A percentile compares a stretch with the other conserved stretches of the same genome.
phyloP scores from a whole-genome alignment of 2,797 vertebrate species.

The Enteromius radiatus region DNA sequence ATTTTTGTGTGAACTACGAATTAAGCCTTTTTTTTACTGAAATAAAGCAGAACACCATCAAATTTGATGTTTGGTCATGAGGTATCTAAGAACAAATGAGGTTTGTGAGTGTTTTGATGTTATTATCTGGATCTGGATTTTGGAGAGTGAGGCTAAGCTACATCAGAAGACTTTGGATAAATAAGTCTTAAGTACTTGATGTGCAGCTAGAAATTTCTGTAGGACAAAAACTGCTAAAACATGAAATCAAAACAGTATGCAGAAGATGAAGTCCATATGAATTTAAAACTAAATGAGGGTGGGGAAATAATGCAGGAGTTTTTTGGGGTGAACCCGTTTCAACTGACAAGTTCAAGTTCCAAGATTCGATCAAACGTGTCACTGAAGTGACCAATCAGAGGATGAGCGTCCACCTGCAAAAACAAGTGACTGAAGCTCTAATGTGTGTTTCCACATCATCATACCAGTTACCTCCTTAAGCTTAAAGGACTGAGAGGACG shows the following conservation, averaged over 20 bases:
- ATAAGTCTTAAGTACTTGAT: not conserved
- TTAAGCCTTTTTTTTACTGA: not conserved
- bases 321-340: not conserved
- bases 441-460: not conserved
- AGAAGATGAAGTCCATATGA: not conserved
- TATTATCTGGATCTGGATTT: no score
- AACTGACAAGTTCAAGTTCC: not conserved
- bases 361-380: not conserved
- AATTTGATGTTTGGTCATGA: slow-evolving; percentile 4
- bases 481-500: not conserved
- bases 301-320: not conserved
- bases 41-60: not conserved
- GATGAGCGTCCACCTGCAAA: not conserved
- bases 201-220: not conserved
- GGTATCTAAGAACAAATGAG: not conserved
- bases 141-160: not conserved
- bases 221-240: not conserved
- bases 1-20: no score
- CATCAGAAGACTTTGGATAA: not conserved
- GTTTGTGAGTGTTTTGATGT: no score
- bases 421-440: not conserved
- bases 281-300: not conserved
- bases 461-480: slow-evolving; percentile 14
- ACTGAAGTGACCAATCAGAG: not conserved
- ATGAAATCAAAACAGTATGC: no score